These are phyloP conservation scores for Drosophila azteca DNA, from an alignment of 1,140 invertebrate genomes.

Conservation along the genomic window DNA sequence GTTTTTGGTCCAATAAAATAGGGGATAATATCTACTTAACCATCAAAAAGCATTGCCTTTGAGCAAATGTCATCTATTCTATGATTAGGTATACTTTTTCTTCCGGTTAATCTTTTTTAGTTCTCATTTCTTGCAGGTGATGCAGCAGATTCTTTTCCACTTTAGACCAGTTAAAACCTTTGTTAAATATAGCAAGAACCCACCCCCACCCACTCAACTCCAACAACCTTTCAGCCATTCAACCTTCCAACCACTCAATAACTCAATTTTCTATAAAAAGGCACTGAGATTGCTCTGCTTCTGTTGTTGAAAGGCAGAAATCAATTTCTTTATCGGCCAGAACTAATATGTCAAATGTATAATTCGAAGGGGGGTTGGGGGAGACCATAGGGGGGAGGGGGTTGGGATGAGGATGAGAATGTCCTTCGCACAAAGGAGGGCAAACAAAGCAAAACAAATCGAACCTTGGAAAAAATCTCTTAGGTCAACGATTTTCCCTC, in stretches of 20 bases:
- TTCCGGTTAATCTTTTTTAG: too few species aligned
- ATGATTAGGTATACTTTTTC: too few species aligned
- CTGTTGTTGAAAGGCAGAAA: slow-evolving; percentile 69
- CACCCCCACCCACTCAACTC: not conserved
- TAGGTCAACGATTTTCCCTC: slow-evolving; percentile 32
- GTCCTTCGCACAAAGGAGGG: slow-evolving; percentile 39
- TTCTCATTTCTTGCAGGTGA: too few species aligned
- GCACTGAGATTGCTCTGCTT: slow-evolving; percentile 13
- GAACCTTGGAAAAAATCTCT: slow-evolving; percentile 32
- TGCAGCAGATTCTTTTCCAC: too few species aligned
- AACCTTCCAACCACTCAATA: slow-evolving; percentile 62
- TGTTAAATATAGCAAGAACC: slow-evolving; percentile 12
- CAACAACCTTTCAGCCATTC: slow-evolving; percentile 4
- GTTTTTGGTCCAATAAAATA: too few species aligned
- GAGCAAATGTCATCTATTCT: too few species aligned
- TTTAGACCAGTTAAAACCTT: too few species aligned
- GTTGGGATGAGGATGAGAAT: not conserved
- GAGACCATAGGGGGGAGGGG: too few species aligned
- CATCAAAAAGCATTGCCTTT: too few species aligned
- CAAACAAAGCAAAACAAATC: slow-evolving; percentile 39
- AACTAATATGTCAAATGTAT: slow-evolving; percentile 81
- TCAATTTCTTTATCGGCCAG: slow-evolving; percentile 78
- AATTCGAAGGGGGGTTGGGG: slow-evolving; percentile 37
- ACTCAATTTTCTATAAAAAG: slow-evolving; percentile 64
- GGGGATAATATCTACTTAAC: too few species aligned